Percentiles rank a stretch among this genome's conserved stretches.
These are phyloP conservation scores for Chloroceryle aenea DNA, from an alignment of 2,113 vertebrate genomes.

Conservation along the genomic window DNA sequence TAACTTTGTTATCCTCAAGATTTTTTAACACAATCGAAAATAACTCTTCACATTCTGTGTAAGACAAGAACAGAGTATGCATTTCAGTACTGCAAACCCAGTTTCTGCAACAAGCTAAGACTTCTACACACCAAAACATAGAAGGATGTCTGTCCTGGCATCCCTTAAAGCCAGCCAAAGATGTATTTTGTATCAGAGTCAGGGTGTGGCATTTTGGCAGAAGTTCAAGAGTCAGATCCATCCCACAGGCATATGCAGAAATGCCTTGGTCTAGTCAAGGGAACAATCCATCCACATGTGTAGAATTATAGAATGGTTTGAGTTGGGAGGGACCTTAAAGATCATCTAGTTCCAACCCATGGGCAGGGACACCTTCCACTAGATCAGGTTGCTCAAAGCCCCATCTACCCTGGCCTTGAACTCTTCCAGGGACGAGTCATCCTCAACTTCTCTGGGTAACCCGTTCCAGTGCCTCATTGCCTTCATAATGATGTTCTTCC, in stretches of 20 bases:
- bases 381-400: neutral
- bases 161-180: neutral
- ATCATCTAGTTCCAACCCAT: neutral
- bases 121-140: neutral
- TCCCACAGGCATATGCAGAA: neutral
- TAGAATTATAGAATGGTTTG: neutral
- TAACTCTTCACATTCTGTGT: neutral
- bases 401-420: neutral
- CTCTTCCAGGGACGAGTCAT: neutral
- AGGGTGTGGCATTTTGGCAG: neutral
- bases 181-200: neutral
- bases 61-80: neutral
- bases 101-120: neutral
- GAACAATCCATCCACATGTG: accelerated
- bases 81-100: neutral
- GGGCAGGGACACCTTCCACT: neutral
- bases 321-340: neutral
- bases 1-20: neutral
- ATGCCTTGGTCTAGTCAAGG: neutral
- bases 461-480: neutral
- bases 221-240: neutral
- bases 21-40: constrained; percentile 15
- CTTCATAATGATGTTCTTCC: neutral
- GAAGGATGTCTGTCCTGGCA: neutral
- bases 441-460: neutral